phyloP scores from a whole-genome alignment of 2,888 invertebrate genomes.

The Melanophora roralis region DNA sequence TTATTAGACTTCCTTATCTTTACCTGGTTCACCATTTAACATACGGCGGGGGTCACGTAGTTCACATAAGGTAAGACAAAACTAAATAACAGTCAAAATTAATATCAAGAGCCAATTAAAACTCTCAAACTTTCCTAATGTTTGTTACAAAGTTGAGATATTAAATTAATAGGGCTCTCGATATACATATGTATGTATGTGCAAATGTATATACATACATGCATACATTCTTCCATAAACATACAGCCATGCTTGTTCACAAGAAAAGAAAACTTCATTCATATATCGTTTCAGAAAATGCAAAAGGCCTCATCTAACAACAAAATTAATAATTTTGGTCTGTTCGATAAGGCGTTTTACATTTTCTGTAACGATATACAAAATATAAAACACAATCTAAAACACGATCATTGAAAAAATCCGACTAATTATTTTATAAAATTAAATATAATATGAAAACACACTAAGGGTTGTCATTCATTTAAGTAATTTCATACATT shows the following conservation, averaged over 20 bases:
- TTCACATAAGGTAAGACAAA: slow-evolving; percentile 83
- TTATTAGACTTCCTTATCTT: slow-evolving; percentile 93
- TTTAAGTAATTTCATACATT: not conserved
- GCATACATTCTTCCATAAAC: not conserved
- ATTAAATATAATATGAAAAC: slow-evolving; percentile 16
- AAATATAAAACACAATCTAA: not conserved
- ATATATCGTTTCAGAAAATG: too few species aligned
- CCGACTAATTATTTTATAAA: not conserved
- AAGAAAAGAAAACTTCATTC: slow-evolving; percentile 4
- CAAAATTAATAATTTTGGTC: too few species aligned
- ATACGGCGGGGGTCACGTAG: slow-evolving; percentile 92
- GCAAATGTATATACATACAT: too few species aligned
- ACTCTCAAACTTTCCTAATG: not conserved
- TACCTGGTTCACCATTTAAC: slow-evolving; percentile 98
- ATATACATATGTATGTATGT: too few species aligned
- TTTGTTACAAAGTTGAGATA: too few species aligned
- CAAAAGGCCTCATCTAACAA: too few species aligned
- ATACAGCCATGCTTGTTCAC: too few species aligned
- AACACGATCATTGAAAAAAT: not conserved
- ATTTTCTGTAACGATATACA: too few species aligned
- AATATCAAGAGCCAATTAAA: slow-evolving; percentile 24
- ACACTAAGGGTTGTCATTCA: slow-evolving; percentile 56
- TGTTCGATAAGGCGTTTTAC: too few species aligned
- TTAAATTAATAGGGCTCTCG: too few species aligned
- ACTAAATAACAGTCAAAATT: too few species aligned